phyloP scores from a whole-genome alignment of 2,797 vertebrate genomes.

The Varecia variegata region DNA sequence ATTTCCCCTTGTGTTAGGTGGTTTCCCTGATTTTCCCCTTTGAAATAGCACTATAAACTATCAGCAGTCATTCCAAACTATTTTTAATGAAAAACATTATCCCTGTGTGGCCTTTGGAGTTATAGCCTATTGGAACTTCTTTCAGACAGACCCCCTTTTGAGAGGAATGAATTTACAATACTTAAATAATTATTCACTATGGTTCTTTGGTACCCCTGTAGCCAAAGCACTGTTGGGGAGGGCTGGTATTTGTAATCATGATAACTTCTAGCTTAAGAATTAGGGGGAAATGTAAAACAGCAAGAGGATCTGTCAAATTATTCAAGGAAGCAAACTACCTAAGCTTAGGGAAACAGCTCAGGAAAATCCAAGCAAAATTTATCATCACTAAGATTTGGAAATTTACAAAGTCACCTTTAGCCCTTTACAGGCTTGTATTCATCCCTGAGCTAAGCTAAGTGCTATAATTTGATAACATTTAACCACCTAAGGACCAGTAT shows the following conservation, averaged over 20 bases:
- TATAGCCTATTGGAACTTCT: not conserved
- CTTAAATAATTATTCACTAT: not conserved
- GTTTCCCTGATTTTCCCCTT: not conserved
- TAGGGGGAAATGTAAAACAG: not conserved
- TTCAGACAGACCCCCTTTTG: not conserved
- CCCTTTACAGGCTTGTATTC: not conserved
- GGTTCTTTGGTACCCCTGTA: not conserved
- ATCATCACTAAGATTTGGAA: not conserved
- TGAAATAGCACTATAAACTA: not conserved
- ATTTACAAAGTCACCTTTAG: not conserved
- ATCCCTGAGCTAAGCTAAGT: not conserved
- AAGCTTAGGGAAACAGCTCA: not conserved
- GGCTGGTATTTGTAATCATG: not conserved
- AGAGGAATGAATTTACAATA: not conserved
- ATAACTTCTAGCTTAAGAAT: not conserved
- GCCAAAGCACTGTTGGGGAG: not conserved
- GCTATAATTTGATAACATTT: not conserved
- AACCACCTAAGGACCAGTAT: not conserved
- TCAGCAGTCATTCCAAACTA: not conserved
- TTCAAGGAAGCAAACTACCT: not conserved
- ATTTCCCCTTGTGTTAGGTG: not conserved
- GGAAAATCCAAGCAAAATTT: conserved; percentile 16
- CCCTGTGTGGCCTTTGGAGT: not conserved
- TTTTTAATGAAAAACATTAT: not conserved
- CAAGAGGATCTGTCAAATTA: not conserved